Percentiles rank a stretch among this genome's conserved stretches.
phyloP scores from a whole-genome alignment of 2,888 invertebrate genomes.

The Boloria selene region DNA sequence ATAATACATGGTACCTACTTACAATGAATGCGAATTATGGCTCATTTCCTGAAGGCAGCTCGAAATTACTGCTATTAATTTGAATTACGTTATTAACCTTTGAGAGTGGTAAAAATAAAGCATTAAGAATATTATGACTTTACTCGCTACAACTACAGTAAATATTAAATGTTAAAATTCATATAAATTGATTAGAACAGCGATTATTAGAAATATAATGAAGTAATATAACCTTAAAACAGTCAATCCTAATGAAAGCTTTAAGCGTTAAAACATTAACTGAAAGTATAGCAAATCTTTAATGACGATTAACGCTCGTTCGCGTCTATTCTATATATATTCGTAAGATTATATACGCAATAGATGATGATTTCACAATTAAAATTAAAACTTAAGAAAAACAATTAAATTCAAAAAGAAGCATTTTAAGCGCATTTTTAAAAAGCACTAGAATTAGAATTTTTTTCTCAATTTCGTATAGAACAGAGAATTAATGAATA shows the following conservation, averaged over 20 bases:
- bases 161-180: constrained; percentile 8
- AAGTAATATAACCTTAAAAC: constrained; percentile 8
- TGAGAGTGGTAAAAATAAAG: constrained; percentile 17
- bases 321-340: background rate
- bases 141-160: background rate
- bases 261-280: constrained; percentile 5
- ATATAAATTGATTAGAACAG: constrained; percentile 1
- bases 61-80: constrained; percentile 33
- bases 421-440: background rate
- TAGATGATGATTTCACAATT: too few relatives aligned
- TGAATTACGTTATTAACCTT: constrained; percentile 23
- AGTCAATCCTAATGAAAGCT: background rate
- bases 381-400: too few relatives aligned
- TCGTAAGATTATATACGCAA: too few relatives aligned
- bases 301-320: background rate
- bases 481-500: too few relatives aligned
- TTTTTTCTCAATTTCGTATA: too few relatives aligned
- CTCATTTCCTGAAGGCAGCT: constrained; percentile 34
- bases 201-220: constrained; percentile 14
- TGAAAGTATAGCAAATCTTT: constrained; percentile 6
- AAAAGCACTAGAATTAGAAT: too few relatives aligned
- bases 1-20: background rate
- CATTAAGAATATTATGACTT: constrained; percentile 4
- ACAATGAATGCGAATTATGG: constrained; percentile 22
- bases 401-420: background rate